A percentile compares a stretch with the other conserved stretches of the same genome.
Conservation (phyloP, 2,797 vertebrate species). For the Atherinosoma microstoma region DNA sequence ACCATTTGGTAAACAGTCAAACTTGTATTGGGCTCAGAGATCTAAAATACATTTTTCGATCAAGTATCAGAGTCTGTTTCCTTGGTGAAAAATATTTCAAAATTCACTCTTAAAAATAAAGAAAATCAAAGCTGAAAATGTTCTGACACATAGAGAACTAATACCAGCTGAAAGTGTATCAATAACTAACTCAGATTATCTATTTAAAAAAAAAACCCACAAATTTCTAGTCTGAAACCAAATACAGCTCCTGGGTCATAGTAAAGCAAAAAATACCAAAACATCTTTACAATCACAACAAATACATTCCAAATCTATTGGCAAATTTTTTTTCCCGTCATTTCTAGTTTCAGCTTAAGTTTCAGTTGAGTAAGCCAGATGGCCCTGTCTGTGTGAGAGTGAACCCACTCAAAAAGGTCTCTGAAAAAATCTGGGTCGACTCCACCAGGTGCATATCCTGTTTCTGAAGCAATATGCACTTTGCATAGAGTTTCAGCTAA, state of each 20-base stretch:
- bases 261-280: not conserved
- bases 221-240: not conserved
- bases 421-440: slow-evolving; percentile 62
- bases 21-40: slow-evolving; percentile 36
- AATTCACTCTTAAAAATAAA: no score
- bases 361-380: slow-evolving; percentile 48
- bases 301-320: not conserved
- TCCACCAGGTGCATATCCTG: slow-evolving; percentile 74
- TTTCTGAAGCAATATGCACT: slow-evolving; percentile 57
- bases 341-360: slow-evolving; percentile 42
- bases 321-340: not conserved
- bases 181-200: not conserved
- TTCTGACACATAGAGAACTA: no score
- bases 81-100: no score
- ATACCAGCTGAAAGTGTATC: not conserved
- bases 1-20: slow-evolving; percentile 32
- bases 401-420: slow-evolving; percentile 48
- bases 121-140: no score
- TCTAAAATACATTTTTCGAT: no score
- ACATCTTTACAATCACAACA: not conserved
- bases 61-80: no score
- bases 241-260: not conserved
- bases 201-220: not conserved
- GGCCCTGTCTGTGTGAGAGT: slow-evolving; percentile 41
- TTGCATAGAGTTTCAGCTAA: slow-evolving; percentile 70